Evolutionary conservation across 1,140 invertebrate genomes (phyloP).

Genomic region (Pararge aegeria): DNA sequence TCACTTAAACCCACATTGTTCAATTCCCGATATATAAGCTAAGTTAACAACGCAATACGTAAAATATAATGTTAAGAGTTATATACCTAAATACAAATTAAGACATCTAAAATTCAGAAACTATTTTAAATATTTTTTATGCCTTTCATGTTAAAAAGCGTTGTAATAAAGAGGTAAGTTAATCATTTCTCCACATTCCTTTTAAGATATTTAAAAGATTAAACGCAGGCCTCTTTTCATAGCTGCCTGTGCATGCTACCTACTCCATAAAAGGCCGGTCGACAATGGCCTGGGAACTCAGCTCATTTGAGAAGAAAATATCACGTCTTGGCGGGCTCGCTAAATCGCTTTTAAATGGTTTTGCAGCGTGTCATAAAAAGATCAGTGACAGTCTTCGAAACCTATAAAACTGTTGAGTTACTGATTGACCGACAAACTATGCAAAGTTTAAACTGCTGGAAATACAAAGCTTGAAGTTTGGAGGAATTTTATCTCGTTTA

Average conservation of each 20-base stretch:
- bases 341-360: constrained; percentile 66
- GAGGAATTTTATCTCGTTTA: too few relatives aligned
- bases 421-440: not conserved
- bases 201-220: constrained; percentile 30
- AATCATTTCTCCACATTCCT: constrained; percentile 7
- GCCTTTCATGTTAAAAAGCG: not conserved
- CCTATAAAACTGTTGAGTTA: not conserved
- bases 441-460: not conserved
- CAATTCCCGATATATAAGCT: too few relatives aligned
- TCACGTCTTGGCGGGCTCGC: constrained; percentile 46
- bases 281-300: constrained; percentile 74
- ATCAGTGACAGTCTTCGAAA: constrained; percentile 27
- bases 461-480: not conserved
- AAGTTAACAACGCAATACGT: too few relatives aligned
- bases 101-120: too few relatives aligned
- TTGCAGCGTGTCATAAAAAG: constrained; percentile 40
- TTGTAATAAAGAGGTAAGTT: not conserved
- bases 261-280: constrained; percentile 65
- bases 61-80: too few relatives aligned
- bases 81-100: too few relatives aligned
- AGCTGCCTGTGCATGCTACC: constrained; percentile 52
- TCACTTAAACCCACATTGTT: too few relatives aligned
- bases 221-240: constrained; percentile 15
- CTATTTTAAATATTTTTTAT: too few relatives aligned
- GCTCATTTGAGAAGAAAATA: constrained; percentile 76